phyloP scores from a whole-genome alignment of 2,888 invertebrate genomes.

The Hipparchia semele region DNA sequence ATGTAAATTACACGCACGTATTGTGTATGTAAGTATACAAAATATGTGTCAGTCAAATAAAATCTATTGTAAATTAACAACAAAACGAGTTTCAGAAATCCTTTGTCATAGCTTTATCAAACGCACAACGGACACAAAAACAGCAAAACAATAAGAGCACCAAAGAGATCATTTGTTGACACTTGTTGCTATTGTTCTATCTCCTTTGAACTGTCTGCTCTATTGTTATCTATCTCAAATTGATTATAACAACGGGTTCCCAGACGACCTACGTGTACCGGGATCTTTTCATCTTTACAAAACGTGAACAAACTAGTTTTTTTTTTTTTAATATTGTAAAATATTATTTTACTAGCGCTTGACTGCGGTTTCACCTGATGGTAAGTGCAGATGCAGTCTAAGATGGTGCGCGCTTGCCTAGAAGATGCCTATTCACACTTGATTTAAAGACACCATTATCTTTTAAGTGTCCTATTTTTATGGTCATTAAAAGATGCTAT shows the following conservation, averaged over 20 bases:
- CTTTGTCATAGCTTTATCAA: background rate
- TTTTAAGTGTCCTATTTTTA: no score
- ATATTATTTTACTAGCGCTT: no score
- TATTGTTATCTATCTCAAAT: slow-evolving; percentile 10
- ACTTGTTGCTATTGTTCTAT: slow-evolving; percentile 24
- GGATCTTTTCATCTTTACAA: background rate
- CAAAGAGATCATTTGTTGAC: slow-evolving; percentile 23
- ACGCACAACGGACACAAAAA: slow-evolving; percentile 4
- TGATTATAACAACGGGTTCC: slow-evolving; percentile 6
- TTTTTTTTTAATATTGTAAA: no score
- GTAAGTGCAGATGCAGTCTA: no score
- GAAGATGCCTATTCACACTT: no score
- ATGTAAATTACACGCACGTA: no score
- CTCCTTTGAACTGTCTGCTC: slow-evolving; percentile 13
- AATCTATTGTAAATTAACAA: background rate
- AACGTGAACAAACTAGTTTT: background rate
- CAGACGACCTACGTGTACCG: background rate
- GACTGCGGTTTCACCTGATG: no score
- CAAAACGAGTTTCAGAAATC: background rate
- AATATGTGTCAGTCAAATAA: no score
- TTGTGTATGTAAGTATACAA: no score
- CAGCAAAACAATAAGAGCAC: slow-evolving; percentile 7
- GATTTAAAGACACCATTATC: no score
- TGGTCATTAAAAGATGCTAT: no score
- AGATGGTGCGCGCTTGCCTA: no score